Evolutionary conservation across 2,888 invertebrate genomes (phyloP), one percentile per base, ranked within the genome.

Genomic region (Penaeus monodon): DNA sequence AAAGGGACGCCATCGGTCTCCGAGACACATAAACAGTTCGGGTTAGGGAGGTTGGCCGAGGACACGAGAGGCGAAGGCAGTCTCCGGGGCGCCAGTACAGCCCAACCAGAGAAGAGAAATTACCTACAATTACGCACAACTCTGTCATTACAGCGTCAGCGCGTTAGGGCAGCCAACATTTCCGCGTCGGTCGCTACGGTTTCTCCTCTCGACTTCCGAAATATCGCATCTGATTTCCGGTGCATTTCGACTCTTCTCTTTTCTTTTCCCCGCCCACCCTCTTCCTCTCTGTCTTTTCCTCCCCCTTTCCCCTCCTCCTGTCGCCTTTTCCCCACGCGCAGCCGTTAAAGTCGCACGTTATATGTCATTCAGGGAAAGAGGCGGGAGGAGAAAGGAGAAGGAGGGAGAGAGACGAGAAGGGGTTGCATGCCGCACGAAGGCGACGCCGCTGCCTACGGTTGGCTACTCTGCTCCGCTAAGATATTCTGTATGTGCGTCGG

Each of bases 91-190:
- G 77, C 65, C 77, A 65, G n/a, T 65, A 63, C 83, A 77, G 74
- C 83, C 66, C 83, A 44, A 65, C 77, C 64, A 74, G 83, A 74
- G 76, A 83, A 76, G 66, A 44, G 66, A 85, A 85, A 66, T 85
- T 66, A 65, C 74, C 85, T 29, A 64, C 80, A 80, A 85, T 85
- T 85, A 85, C 80, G 73, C 24, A 66, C 64, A 64, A 44, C 80
- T 73, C 80, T 80, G 85, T 80, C 80, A 85, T 85, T 85, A 85
- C 85, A 38, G 44, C 85, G 85, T 85, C 85, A 85, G 79, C 84
- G 70, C 68, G 84, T 70, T 79, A 79, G 84, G 79, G 79, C 84
- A 79, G 84, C 84, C 84, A 84, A 70, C 79, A 79, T 84, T 84
- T 68, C 84, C 84, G 84, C 79, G 79, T 79, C 84, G 20, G 4